Conservation (phyloP, 2,113 vertebrate genomes). For the Euleptes europaea region DNA sequence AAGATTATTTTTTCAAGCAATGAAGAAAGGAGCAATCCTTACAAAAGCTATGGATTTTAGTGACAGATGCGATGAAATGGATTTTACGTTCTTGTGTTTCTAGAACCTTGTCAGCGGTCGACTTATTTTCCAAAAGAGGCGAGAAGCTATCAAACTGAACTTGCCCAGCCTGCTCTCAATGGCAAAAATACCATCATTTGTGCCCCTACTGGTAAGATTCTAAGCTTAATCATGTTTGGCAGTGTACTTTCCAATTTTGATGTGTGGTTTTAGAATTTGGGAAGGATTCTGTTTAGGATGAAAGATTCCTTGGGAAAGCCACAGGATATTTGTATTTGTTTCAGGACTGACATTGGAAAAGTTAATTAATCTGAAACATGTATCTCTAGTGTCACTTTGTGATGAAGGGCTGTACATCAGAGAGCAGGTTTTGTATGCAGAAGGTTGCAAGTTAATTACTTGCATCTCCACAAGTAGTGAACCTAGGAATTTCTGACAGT, state of each 20-base stretch:
- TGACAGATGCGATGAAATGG: too few relatives aligned
- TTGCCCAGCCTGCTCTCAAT: conserved; percentile 66
- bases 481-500: background rate
- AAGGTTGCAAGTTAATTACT: background rate
- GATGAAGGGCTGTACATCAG: background rate
- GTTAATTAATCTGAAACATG: background rate
- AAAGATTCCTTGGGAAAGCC: background rate
- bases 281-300: background rate
- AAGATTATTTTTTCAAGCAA: background rate
- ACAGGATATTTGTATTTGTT: too few relatives aligned
- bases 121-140: conserved; percentile 30
- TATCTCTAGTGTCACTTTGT: background rate
- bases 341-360: background rate
- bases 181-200: conserved; percentile 79
- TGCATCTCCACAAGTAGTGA: too few relatives aligned
- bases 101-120: background rate
- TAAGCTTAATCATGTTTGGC: background rate
- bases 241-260: background rate
- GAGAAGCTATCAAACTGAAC: conserved; percentile 72
- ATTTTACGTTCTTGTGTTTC: background rate
- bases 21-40: background rate
- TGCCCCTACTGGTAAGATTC: conserved; percentile 75
- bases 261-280: background rate
- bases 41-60: background rate
- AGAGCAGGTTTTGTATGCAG: background rate